A percentile compares a stretch with the other conserved stretches of the same genome.
phyloP scores from a whole-genome alignment of 2,797 vertebrate species.

The Takifugu rubripes region DNA sequence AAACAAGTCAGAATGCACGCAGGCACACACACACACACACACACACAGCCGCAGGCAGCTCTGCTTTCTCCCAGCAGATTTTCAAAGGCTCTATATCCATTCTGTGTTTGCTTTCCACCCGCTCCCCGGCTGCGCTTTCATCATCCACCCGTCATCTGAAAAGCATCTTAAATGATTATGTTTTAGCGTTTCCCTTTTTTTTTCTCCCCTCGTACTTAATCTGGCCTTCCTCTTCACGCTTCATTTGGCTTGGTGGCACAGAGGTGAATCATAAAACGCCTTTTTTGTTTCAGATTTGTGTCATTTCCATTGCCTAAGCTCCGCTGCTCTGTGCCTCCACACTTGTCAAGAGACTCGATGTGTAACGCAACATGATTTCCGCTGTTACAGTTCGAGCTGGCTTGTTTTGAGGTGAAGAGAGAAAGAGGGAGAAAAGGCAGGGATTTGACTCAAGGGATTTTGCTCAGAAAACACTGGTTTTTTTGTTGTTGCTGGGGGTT shows the following conservation, averaged over 20 bases:
- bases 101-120: slow-evolving; percentile 47
- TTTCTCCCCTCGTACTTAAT: slow-evolving; percentile 48
- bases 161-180: slow-evolving; percentile 69
- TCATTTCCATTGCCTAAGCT: slow-evolving; percentile 60
- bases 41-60: slow-evolving; percentile 38
- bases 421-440: slow-evolving; percentile 10
- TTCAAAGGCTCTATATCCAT: slow-evolving; percentile 53
- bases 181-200: slow-evolving; percentile 39
- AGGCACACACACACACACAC: slow-evolving; percentile 2
- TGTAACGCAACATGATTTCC: slow-evolving; percentile 45
- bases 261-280: slow-evolving; percentile 62
- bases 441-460: slow-evolving; percentile 52
- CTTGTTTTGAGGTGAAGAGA: slow-evolving; percentile 39
- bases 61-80: slow-evolving; percentile 37
- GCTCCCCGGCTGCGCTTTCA: slow-evolving; percentile 57
- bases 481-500: slow-evolving; percentile 18
- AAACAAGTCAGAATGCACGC: slow-evolving; percentile 27
- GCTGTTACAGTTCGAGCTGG: slow-evolving; percentile 31
- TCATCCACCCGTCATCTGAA: slow-evolving; percentile 60
- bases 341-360: slow-evolving; percentile 30
- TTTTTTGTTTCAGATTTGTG: slow-evolving; percentile 65
- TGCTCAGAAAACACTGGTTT: slow-evolving; percentile 37
- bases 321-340: slow-evolving; percentile 23
- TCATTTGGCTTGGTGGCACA: slow-evolving; percentile 47
- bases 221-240: slow-evolving; percentile 54